Base-by-base conservation (phyloP, 2,113 vertebrate species). In the Corythoichthys haematopterus region DNA sequence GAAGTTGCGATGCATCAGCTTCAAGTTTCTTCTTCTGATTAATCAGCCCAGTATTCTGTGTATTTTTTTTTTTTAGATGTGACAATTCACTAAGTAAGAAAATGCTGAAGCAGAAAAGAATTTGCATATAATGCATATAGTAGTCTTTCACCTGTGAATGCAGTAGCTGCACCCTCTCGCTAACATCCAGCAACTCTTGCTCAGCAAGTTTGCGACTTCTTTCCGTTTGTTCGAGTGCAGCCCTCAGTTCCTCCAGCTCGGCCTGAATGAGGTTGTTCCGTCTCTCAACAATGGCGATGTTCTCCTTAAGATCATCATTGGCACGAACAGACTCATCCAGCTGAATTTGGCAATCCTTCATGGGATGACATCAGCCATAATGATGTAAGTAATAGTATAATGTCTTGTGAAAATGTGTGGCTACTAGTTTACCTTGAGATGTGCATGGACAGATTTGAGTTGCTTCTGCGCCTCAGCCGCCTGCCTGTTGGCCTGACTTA, bases 271-370 rank as follows among this genome's bases (percentile, higher is more conserved):
- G 85, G 59, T 68, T 80, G 88, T 90, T 94, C 36, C 94, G 87
- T 65, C 94, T 87, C 56, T 95, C 94, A 55, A 91, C 90, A 0
- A 94, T 90, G 57, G 90, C 93, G 0, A 88, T 86, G 81, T 93
- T 94, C 75, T 95, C 94, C 69, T 93, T 94, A 36, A 95, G 82
- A 63, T 96, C 94, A 75, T 95, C 93, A 0, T 88, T 92, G 4
- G 60, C 78, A 33, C 92, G 75, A 0, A 90, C 28, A 0, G 80
- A 69, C 0, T 94, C 93, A 0, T 94, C 94, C 70, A 95, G 70
- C 37, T 94, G 94, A 2, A 95, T 55, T 9, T 94, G 94, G 1
- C 86, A 66, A 69, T 95, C 94, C 93, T 94, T 67, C 4, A 33
- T 70, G 51, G 60, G 43, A 62, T 7, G 20, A 46, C 43, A 62